Conservation (phyloP, 1,140 invertebrate genomes). For the Chironomus striatipennis region DNA sequence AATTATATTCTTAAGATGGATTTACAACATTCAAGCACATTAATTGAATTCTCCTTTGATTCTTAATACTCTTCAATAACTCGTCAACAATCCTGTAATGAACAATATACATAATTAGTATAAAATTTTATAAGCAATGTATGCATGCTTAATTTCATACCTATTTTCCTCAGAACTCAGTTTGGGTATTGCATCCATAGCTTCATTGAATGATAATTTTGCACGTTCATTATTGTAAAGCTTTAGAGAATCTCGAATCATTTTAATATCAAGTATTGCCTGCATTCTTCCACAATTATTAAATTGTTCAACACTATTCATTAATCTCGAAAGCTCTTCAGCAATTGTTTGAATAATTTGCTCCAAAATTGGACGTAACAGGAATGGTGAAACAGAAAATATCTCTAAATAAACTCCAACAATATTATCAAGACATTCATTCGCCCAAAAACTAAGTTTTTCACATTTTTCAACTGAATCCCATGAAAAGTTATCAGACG, state of each 20-base stretch:
- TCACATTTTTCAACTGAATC: slow-evolving; percentile 61
- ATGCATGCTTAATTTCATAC: too few species aligned
- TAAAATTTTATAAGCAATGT: too few species aligned
- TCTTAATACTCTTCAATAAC: slow-evolving; percentile 37
- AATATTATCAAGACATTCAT: slow-evolving; percentile 85
- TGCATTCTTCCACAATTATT: slow-evolving; percentile 38
- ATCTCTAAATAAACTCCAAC: slow-evolving; percentile 91
- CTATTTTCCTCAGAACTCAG: not conserved
- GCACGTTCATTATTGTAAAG: slow-evolving; percentile 38
- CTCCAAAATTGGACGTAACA: slow-evolving; percentile 65
- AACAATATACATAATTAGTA: too few species aligned
- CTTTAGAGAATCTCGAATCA: slow-evolving; percentile 35
- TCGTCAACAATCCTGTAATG: slow-evolving; percentile 37
- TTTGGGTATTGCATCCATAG: slow-evolving; percentile 35
- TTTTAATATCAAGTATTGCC: slow-evolving; percentile 36
- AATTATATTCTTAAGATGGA: slow-evolving; percentile 27
- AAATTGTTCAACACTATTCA: slow-evolving; percentile 55
- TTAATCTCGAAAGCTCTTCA: slow-evolving; percentile 80
- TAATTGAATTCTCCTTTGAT: slow-evolving; percentile 39
- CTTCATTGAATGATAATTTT: slow-evolving; percentile 39
- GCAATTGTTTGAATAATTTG: slow-evolving; percentile 84
- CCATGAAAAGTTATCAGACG: slow-evolving; percentile 43
- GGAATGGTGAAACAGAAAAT: slow-evolving; percentile 58
- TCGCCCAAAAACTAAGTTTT: slow-evolving; percentile 80
- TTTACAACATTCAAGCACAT: slow-evolving; percentile 38